Evolutionary conservation across 2,888 invertebrate genomes (phyloP).

Genomic region (Ecdyonurus torrentis): DNA sequence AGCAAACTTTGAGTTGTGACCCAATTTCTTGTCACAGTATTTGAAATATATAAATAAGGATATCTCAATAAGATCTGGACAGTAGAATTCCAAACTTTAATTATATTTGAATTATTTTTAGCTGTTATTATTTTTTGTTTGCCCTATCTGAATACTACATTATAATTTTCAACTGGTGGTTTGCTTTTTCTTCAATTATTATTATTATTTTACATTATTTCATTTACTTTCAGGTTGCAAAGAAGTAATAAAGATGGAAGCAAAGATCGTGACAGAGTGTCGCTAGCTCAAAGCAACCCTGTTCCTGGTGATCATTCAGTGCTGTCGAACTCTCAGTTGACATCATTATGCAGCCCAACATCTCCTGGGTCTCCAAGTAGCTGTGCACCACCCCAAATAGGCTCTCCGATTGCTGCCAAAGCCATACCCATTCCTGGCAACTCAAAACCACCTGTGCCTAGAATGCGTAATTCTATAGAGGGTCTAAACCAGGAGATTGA

Average conservation of each 20-base stretch:
- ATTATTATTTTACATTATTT: too few relatives aligned
- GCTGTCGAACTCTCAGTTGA: conserved; percentile 27
- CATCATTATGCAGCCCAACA: conserved; percentile 10
- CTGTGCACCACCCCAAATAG: conserved; percentile 2
- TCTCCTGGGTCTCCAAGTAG: conserved; percentile 1
- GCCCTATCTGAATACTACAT: too few relatives aligned
- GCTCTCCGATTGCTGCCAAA: conserved; percentile 18
- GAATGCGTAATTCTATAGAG: conserved; percentile 69
- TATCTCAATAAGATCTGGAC: too few relatives aligned
- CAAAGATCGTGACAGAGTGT: neutral
- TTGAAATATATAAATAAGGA: too few relatives aligned
- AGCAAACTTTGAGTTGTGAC: too few relatives aligned
- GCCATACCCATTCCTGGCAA: conserved; percentile 37
- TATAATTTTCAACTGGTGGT: too few relatives aligned
- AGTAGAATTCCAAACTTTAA: too few relatives aligned
- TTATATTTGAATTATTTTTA: too few relatives aligned
- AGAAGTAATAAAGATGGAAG: conserved; percentile 17
- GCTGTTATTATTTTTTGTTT: too few relatives aligned
- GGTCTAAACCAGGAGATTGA: conserved; percentile 79
- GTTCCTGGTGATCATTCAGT: conserved; percentile 37
- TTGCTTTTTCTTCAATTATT: too few relatives aligned
- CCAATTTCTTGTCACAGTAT: too few relatives aligned
- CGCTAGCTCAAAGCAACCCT: conserved; percentile 22
- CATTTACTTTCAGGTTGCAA: too few relatives aligned
- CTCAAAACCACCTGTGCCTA: conserved; percentile 41